phyloP scores from a whole-genome alignment of 2,797 vertebrate species.

The Petrocephalus sullivani region DNA sequence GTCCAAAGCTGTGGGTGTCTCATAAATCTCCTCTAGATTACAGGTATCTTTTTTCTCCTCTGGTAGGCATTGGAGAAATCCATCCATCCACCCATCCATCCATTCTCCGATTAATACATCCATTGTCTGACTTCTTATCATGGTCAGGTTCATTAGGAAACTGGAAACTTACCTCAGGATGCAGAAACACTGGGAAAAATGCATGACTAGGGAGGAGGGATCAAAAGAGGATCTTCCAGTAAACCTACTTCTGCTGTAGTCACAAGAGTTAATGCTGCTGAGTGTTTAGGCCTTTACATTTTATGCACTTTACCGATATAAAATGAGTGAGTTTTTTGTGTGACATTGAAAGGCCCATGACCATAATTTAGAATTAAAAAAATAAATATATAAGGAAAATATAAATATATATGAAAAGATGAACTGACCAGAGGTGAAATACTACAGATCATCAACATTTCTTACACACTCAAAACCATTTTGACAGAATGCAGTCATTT shows the following conservation, averaged over 20 bases:
- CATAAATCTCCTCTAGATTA: background rate
- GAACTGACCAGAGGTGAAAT: background rate
- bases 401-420: background rate
- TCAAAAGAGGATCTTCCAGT: background rate
- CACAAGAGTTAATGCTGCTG: background rate
- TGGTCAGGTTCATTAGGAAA: background rate
- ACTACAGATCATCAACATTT: background rate
- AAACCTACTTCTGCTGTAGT: background rate
- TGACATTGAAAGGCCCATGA: background rate
- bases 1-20: background rate
- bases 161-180: background rate
- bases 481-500: background rate
- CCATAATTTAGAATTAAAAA: background rate
- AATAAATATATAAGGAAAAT: background rate
- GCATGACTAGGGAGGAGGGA: background rate
- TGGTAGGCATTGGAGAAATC: background rate
- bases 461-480: background rate
- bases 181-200: background rate
- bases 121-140: background rate
- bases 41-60: background rate
- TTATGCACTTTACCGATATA: background rate
- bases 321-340: background rate
- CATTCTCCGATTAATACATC: background rate
- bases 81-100: background rate
- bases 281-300: background rate